Conservation (phyloP, 1,140 invertebrate genomes). For the Tetragonula clypearis region DNA sequence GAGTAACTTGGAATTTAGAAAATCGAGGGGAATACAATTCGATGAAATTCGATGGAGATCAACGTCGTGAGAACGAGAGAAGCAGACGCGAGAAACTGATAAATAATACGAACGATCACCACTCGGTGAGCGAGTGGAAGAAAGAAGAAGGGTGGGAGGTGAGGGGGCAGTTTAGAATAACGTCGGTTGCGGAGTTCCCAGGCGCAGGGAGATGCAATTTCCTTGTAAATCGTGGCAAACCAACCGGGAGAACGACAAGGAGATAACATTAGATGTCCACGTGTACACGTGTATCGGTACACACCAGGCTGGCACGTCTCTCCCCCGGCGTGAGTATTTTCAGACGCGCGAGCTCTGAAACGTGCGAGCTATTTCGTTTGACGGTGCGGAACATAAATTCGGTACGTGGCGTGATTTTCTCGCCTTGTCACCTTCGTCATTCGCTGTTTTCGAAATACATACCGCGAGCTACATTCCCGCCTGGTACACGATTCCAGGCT, state of each 20-base stretch:
- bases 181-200: not conserved
- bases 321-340: constrained; percentile 60
- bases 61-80: not conserved
- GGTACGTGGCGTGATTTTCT: constrained; percentile 74
- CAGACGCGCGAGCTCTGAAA: constrained; percentile 52
- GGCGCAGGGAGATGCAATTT: constrained; percentile 29
- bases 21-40: not conserved
- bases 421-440: constrained; percentile 80
- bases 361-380: constrained; percentile 67
- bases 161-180: constrained; percentile 9
- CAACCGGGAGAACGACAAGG: constrained; percentile 44
- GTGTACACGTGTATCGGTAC: constrained; percentile 46
- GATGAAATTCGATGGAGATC: not conserved
- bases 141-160: not conserved
- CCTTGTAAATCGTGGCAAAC: constrained; percentile 51
- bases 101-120: not conserved
- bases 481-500: not conserved
- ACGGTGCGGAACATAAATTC: constrained; percentile 77
- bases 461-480: constrained; percentile 61
- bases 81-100: not conserved
- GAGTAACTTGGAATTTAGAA: not conserved
- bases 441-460: constrained; percentile 78
- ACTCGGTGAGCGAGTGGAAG: too few species aligned
- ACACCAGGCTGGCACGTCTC: not conserved
- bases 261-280: constrained; percentile 57